Percentiles rank a stretch among this genome's conserved stretches.
phyloP scores from a whole-genome alignment of 2,888 invertebrate genomes.

The Automeris io region DNA sequence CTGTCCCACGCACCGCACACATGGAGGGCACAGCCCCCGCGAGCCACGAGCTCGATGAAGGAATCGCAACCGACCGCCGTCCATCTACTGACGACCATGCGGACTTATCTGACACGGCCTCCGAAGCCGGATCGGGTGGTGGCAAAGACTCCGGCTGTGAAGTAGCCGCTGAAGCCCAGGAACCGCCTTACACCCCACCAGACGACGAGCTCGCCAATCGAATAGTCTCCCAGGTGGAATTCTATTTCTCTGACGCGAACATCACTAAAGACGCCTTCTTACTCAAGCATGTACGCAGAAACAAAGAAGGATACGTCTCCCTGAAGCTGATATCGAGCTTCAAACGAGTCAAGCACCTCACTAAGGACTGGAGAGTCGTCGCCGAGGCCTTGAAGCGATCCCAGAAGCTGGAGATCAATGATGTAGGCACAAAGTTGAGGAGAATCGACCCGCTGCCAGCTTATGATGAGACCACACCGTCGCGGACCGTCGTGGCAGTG shows the following conservation, averaged over 20 bases:
- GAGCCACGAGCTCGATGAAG: constrained; percentile 52
- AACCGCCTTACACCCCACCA: constrained; percentile 81
- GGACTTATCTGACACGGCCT: constrained; percentile 81
- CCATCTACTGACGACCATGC: constrained; percentile 78
- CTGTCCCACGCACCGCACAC: constrained; percentile 42
- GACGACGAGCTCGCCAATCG: constrained; percentile 86
- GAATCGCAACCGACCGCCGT: constrained; percentile 66
- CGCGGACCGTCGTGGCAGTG: constrained; percentile 92
- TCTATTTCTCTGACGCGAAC: constrained; percentile 96
- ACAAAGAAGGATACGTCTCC: constrained; percentile 97
- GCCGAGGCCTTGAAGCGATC: constrained; percentile 89
- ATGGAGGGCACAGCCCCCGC: constrained; percentile 62
- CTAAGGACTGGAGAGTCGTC: constrained; percentile 95
- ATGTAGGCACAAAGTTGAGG: constrained; percentile 92
- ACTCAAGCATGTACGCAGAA: constrained; percentile 94
- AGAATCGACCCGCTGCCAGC: constrained; percentile 90
- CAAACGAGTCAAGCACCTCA: constrained; percentile 94
- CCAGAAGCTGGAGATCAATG: constrained; percentile 90
- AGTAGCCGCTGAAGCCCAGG: constrained; percentile 74
- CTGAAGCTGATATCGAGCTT: constrained; percentile 96
- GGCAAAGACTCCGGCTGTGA: constrained; percentile 84
- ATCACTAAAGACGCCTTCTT: constrained; percentile 97
- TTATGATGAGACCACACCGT: constrained; percentile 94
- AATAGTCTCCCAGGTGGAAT: constrained; percentile 93
- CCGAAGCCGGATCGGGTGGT: constrained; percentile 79